Evolutionary conservation across 2,888 invertebrate genomes (phyloP).

Genomic region (Ichneumoninae sp.): DNA sequence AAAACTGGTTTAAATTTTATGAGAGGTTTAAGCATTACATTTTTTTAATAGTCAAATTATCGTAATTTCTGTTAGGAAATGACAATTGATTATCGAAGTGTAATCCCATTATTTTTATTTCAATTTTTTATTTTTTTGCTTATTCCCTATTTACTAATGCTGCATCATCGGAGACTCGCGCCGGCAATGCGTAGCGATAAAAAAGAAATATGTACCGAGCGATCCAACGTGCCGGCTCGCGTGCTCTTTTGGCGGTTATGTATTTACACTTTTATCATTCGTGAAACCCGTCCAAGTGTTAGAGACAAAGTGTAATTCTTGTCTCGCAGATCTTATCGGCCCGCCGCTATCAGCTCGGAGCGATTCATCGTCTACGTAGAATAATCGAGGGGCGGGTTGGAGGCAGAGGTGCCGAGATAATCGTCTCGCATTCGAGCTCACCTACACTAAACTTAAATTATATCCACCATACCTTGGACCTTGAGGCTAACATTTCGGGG

Average conservation of each 20-base stretch:
- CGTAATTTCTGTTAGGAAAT: background rate
- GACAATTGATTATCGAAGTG: background rate
- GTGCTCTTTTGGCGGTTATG: background rate
- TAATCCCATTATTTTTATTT: too few relatives aligned
- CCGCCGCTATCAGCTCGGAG: constrained; percentile 42
- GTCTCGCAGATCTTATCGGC: constrained; percentile 61
- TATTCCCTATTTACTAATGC: background rate
- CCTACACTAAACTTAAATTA: constrained; percentile 17
- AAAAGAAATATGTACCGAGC: constrained; percentile 2
- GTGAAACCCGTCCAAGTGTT: constrained; percentile 1
- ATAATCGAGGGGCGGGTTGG: background rate
- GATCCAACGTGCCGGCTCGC: constrained; percentile 10
- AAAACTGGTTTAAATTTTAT: too few relatives aligned
- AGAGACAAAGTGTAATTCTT: constrained; percentile 49
- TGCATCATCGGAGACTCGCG: background rate
- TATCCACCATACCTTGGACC: constrained; percentile 13
- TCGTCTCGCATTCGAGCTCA: constrained; percentile 28
- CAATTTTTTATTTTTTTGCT: background rate
- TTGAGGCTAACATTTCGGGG: constrained; percentile 19
- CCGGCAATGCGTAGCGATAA: background rate
- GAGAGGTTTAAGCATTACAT: too few relatives aligned
- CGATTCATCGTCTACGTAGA: constrained; percentile 30
- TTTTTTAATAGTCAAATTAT: too few relatives aligned
- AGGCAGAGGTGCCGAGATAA: constrained; percentile 53
- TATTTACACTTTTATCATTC: constrained; percentile 44